phyloP scores from a whole-genome alignment of 2,797 vertebrate species.

The Schizopygopsis malacanthus region DNA sequence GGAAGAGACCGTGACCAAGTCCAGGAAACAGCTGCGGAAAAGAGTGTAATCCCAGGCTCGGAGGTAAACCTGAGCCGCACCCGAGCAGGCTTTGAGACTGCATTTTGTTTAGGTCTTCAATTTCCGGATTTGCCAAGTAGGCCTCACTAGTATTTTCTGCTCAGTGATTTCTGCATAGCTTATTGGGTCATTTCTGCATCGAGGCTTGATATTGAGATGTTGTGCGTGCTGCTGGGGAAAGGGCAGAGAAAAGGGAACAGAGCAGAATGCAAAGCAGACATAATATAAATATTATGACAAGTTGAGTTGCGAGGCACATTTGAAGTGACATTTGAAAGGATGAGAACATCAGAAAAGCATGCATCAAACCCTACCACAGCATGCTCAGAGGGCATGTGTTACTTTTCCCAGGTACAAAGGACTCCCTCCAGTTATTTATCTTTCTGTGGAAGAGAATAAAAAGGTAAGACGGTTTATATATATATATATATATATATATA shows the following conservation, averaged over 20 bases:
- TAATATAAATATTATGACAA: constrained; percentile 57
- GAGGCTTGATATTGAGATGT: constrained; percentile 12
- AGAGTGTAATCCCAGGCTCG: constrained; percentile 39
- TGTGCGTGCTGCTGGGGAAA: constrained; percentile 12
- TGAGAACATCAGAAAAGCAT: constrained; percentile 39
- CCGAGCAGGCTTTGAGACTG: constrained; percentile 57
- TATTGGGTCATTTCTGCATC: constrained; percentile 4
- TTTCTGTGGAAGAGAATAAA: constrained; percentile 52
- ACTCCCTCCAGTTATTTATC: constrained; percentile 51
- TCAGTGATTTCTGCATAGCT: constrained; percentile 17
- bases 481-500: background rate
- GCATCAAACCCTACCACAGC: constrained; percentile 43
- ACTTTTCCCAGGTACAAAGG: constrained; percentile 40
- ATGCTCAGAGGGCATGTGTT: constrained; percentile 47
- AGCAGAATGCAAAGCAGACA: constrained; percentile 21
- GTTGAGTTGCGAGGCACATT: constrained; percentile 22
- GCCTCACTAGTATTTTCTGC: constrained; percentile 30
- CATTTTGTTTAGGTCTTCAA: constrained; percentile 61
- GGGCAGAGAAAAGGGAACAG: background rate
- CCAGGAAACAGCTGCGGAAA: constrained; percentile 58
- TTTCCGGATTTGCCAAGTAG: constrained; percentile 54
- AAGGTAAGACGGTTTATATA: constrained; percentile 13
- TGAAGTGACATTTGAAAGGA: constrained; percentile 35
- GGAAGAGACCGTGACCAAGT: constrained; percentile 63
- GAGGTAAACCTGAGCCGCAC: constrained; percentile 56